phyloP scores from a whole-genome alignment of 1,140 invertebrate genomes.

The Polypedilum vanderplanki region DNA sequence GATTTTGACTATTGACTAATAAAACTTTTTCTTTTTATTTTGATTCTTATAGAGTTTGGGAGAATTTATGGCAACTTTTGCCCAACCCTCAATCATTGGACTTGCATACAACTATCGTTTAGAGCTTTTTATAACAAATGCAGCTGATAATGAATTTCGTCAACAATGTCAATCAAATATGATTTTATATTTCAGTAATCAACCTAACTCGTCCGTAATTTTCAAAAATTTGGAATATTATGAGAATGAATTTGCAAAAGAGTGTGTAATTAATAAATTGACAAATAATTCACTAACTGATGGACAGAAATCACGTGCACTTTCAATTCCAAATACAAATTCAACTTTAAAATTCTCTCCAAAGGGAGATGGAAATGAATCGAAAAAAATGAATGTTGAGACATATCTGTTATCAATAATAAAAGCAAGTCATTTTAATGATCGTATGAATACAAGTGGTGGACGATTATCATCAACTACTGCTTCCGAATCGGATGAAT shows the following conservation, averaged over 20 bases:
- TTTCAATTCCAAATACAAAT: conserved; percentile 13
- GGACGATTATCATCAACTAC: background rate
- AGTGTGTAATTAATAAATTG: background rate
- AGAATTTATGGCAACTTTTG: conserved; percentile 30
- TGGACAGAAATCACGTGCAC: background rate
- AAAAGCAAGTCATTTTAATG: conserved; percentile 22
- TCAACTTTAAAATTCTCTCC: background rate
- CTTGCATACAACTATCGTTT: conserved; percentile 5
- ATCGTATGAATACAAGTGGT: conserved; percentile 24
- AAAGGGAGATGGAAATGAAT: background rate
- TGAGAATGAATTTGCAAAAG: conserved; percentile 27
- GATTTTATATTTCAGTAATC: background rate
- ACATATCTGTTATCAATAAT: conserved; percentile 21
- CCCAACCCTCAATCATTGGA: conserved; percentile 23
- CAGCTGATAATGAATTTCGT: conserved; percentile 29
- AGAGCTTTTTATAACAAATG: conserved; percentile 30
- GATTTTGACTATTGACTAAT: no score
- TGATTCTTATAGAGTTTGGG: conserved; percentile 22
- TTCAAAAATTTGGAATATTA: conserved; percentile 30
- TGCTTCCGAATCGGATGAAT: conserved; percentile 15
- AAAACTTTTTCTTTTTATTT: background rate
- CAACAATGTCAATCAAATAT: conserved; percentile 23
- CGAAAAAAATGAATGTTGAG: conserved; percentile 11
- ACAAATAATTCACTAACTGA: background rate
- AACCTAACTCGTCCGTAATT: conserved; percentile 15